Evolutionary conservation across 2,888 invertebrate genomes (phyloP), one percentile per base, ranked within the genome.

Genomic region (Tetheella fluctuosa): DNA sequence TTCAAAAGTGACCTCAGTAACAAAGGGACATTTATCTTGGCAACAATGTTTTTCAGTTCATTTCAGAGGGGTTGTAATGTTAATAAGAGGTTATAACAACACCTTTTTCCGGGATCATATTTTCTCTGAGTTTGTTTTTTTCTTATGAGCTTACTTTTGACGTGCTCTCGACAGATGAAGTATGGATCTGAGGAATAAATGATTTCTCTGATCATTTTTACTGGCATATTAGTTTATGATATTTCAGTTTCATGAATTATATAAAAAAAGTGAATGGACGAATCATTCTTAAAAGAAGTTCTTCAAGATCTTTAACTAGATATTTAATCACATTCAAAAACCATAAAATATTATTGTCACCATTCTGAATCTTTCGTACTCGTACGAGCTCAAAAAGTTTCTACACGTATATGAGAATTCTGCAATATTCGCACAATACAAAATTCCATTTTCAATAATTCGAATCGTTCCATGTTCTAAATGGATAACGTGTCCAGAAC

Each of bases 101-200:
- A 15, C 20, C 15, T 48, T 20, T 48, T 48, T 48, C 42, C 48
- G 48, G 48, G 48, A 48, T 17, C 1, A 20, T 48, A 20, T 48
- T 48, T 48, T 48, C 20, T 48, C 20, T 20, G n/a, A 28, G 28
- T 54, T 28, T 20, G 30, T 28, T 54, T 17, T 30, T 42, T 39
- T 25, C 42, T 42, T 23, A 42, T 23, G n/a, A 25, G 57, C 25
- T 42, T 25, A 23, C 30, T 28, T 28, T 34, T 42, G 42, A n/a
- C 57, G 42, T 57, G 10, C 20, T 48, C 48, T 48, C 48, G 20
- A 48, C 48, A 10, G n/a, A 48, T 10, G 48, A 48, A 48, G 48
- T 48, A 20, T 15, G 10, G 20, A n/a, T 20, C 7, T n/a, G 15
- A n/a, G 15, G 6, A 12, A 17, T 1, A 42, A 42, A 12, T n/a